Evolutionary conservation across 2,797 vertebrate genomes (phyloP).

Genomic region (Loriculus beryllinus): DNA sequence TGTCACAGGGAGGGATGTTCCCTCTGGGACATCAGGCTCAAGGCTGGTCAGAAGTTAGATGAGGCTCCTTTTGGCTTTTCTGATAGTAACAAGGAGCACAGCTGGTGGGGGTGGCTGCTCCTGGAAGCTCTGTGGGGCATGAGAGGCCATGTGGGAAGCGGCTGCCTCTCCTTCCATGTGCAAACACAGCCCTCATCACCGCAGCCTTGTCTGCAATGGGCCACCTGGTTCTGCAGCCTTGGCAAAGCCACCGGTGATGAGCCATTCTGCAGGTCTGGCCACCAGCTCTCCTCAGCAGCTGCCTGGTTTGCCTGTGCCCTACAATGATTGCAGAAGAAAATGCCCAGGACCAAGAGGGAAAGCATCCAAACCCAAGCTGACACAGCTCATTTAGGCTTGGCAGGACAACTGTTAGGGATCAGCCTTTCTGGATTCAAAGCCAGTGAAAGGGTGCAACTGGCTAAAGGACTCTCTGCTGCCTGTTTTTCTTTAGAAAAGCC

Average conservation of each 20-base stretch:
- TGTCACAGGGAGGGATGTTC: neutral
- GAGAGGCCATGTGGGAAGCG: accelerated
- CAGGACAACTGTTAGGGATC: neutral
- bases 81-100: neutral
- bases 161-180: neutral
- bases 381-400: constrained; percentile 42
- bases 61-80: neutral
- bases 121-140: neutral
- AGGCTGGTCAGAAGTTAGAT: neutral
- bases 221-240: neutral
- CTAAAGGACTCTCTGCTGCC: neutral
- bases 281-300: neutral
- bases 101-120: neutral
- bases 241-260: neutral
- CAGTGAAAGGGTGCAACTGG: neutral
- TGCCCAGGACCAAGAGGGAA: neutral
- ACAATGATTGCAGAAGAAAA: neutral
- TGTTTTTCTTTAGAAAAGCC: neutral
- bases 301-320: neutral
- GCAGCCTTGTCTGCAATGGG: neutral
- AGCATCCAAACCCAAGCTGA: neutral
- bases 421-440: neutral
- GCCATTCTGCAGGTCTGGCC: neutral
- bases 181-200: neutral
- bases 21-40: neutral